Conservation (phyloP, 2,113 vertebrate genomes). For the Clarias batrachus region DNA sequence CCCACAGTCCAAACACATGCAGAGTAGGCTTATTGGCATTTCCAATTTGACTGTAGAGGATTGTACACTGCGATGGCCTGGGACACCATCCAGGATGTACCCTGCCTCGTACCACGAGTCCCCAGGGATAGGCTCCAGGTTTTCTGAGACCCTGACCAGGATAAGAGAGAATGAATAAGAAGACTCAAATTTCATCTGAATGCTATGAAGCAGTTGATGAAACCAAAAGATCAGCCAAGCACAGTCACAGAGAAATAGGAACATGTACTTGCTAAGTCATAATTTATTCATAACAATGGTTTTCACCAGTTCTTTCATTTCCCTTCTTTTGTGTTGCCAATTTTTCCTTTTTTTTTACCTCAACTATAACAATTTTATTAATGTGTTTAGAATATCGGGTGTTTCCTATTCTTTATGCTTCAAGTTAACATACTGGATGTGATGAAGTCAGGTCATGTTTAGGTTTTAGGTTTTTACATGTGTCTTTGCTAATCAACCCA, state of each 20-base stretch:
- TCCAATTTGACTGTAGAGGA: no score
- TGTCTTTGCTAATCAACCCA: background rate
- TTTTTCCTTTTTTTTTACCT: background rate
- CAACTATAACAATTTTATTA: background rate
- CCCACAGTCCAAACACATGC: no score
- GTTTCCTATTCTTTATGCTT: background rate
- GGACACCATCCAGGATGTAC: no score
- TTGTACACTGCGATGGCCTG: no score
- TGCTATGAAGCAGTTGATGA: background rate
- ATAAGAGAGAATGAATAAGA: no score
- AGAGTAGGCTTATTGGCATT: no score
- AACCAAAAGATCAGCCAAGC: background rate
- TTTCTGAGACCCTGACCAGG: no score
- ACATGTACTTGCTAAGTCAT: constrained; percentile 8
- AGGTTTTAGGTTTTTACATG: background rate
- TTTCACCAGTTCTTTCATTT: background rate
- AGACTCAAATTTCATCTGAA: background rate
- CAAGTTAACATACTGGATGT: background rate
- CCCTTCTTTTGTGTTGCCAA: background rate
- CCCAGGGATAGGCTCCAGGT: no score
- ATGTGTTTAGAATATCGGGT: background rate
- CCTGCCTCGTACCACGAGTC: no score
- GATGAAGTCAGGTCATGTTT: background rate
- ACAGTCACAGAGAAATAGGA: background rate
- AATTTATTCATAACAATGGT: background rate